A percentile compares a stretch with the other conserved stretches of the same genome.
These are phyloP conservation scores for Junonia oenone DNA, from an alignment of 2,888 invertebrate species.

Conservation along the genomic window DNA sequence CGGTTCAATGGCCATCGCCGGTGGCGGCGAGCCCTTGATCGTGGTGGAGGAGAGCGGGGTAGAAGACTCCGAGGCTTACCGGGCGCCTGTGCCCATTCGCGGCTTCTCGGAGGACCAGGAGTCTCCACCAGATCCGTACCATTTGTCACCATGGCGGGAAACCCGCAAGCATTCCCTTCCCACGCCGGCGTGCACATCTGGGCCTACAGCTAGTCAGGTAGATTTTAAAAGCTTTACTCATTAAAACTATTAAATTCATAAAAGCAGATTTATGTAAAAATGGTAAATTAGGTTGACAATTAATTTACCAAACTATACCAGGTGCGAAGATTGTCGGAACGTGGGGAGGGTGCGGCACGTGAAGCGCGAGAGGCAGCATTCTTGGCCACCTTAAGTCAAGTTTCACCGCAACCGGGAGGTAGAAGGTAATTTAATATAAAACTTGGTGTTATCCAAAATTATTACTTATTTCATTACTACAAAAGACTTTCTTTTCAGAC, in stretches of 20 bases:
- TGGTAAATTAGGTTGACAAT: too few relatives aligned
- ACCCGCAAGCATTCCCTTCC: constrained; percentile 90
- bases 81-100: constrained; percentile 76
- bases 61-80: constrained; percentile 81
- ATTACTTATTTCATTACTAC: too few relatives aligned
- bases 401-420: constrained; percentile 86
- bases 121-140: constrained; percentile 89
- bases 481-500: constrained; percentile 78
- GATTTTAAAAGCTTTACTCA: not conserved
- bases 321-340: constrained; percentile 89
- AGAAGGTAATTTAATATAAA: constrained; percentile 60
- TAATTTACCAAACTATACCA: constrained; percentile 35
- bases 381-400: constrained; percentile 88
- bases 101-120: constrained; percentile 85
- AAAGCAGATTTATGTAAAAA: too few relatives aligned
- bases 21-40: constrained; percentile 86
- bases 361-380: constrained; percentile 90
- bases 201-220: constrained; percentile 92
- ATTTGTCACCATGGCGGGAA: constrained; percentile 90
- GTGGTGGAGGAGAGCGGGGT: constrained; percentile 89
- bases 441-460: not conserved
- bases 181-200: constrained; percentile 90
- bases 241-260: too few relatives aligned
- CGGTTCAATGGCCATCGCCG: constrained; percentile 81
- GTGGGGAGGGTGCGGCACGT: constrained; percentile 87